Evolutionary conservation across 2,888 invertebrate species (phyloP), one percentile per base, ranked within the genome.

Genomic region (Pammene aurita): DNA sequence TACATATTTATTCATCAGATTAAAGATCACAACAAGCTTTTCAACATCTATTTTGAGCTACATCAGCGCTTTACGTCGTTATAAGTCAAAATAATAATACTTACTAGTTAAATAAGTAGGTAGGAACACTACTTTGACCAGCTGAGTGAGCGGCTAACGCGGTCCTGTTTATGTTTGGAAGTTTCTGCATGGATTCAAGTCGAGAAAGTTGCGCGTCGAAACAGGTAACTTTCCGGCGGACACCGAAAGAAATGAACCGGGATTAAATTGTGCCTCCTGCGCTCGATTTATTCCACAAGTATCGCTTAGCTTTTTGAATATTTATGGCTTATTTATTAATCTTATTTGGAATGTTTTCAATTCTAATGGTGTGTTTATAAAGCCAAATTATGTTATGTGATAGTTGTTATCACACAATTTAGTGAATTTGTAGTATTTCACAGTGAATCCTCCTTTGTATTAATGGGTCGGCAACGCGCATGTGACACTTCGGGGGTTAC

Each of bases 101-200:
- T 38, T 13, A 42, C 13, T 9, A 42, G 10, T 42, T 13, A 26
- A 2, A 2, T 26, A 26, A 26, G 52, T 63, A 54, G 10, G 7
- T 26, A 42, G 7, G 26, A 13, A 16, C 72, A 67, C 72, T 64
- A 71, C 71, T 74, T 66, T 63, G 67, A 72, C 70, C 75, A 73
- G 73, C 67, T 71, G 73, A 73, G 71, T 75, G 74, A 72, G 73
- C 67, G 72, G 72, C 73, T 74, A 70, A 75, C 75, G 72, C 73
- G 71, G 76, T 75, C 77, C 78, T 78, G 77, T 79, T 79, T 75
- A 76, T 82, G 75, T 80, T 79, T 75, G 58, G 72, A 73, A 78
- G 72, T 82, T 78, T 76, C 77, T 77, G 75, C 67, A 71, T 70
- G 74, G 79, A 77, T 78, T 75, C 71, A 75, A 80, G 75, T 77